Base-by-base conservation (phyloP, 2,797 vertebrate genomes). In the Melanotaenia nigrans region DNA sequence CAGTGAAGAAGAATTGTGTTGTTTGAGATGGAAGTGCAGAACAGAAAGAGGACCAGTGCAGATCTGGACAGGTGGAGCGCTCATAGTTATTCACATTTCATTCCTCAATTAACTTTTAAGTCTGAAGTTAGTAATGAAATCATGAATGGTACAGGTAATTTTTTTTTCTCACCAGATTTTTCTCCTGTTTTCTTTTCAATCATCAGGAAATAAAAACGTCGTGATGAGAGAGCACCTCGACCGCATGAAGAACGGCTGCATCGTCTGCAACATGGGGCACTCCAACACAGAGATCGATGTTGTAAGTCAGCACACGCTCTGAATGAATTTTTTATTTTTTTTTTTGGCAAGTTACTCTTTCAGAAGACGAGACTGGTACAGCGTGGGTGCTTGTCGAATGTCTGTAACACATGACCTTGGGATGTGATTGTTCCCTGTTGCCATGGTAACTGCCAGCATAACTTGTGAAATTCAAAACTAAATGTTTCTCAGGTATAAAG, bases 181-280 rank as follows among this genome's bases (percentile, higher is more conserved):
- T 53, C 18, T 59, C 22, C 32, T 22, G 16, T 47, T 49, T n/a
- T 36, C 16, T 51, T 42, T n/a, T 18, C 2, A 32, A 55, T 55
- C 67, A 13, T 49, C 87, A 99, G 97, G 97, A 60, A 99, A 99
- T 85, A 99, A 99, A 94, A 99, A 99, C 10, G 97, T 99, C 80
- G 97, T 99, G 88, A 95, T 96, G 80, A 92, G 97, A 88, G 97
- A 99, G 28, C 95, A 98, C 65, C 93, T 99, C 60, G 97, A 99
- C 81, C 94, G 97, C 45, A 98, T 99, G 97, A 99, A 98, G 94
- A 99, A 98, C 71, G 95, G 97, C 85, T 98, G 97, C 89, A 99
- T 99, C 0, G 97, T 99, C 59, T 99, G 97, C 91, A 99, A 99
- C 93, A 99, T 99, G 97, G 97, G 97, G 0, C 97, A 99, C 95